A percentile compares a stretch with the other conserved stretches of the same genome.
Evolutionary conservation across 2,888 invertebrate genomes (phyloP).

Genomic region (Caradrina clavipalpis): DNA sequence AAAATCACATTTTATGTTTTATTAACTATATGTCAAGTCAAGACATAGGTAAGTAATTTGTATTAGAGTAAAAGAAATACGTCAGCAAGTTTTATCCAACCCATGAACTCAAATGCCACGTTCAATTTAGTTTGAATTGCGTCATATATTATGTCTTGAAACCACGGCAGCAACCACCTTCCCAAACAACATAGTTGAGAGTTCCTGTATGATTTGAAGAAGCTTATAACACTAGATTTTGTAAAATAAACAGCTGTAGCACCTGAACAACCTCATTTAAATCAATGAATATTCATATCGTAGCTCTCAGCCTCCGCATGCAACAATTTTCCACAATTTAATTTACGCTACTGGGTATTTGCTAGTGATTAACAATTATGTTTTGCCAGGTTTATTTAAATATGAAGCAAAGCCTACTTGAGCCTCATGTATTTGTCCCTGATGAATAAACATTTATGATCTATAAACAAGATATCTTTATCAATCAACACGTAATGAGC

Average conservation of each 20-base stretch:
- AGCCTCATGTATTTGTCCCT: conserved; percentile 34
- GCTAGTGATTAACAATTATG: conserved; percentile 47
- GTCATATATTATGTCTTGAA: conserved; percentile 30
- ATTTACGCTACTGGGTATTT: conserved; percentile 42
- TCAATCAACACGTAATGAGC: conserved; percentile 14
- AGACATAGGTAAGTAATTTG: neutral
- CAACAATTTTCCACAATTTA: conserved; percentile 61
- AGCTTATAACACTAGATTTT: conserved; percentile 62
- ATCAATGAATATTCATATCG: conserved; percentile 71
- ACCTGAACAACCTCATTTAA: conserved; percentile 60
- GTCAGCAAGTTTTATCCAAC: conserved; percentile 22
- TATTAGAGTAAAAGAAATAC: conserved; percentile 4
- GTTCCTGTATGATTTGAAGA: conserved; percentile 63
- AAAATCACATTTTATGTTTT: neutral
- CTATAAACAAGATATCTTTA: conserved; percentile 27
- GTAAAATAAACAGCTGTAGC: conserved; percentile 64
- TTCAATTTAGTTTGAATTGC: conserved; percentile 30
- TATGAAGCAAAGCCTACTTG: conserved; percentile 29
- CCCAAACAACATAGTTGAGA: conserved; percentile 33
- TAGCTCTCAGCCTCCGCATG: conserved; percentile 54
- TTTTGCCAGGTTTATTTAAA: conserved; percentile 38
- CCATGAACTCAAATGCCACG: neutral
- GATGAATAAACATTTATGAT: conserved; percentile 23
- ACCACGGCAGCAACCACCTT: conserved; percentile 7
- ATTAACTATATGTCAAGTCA: conserved; percentile 2